These are phyloP conservation scores for Agrochola circellaris DNA, from an alignment of 2,888 invertebrate genomes.

Conservation along the genomic window DNA sequence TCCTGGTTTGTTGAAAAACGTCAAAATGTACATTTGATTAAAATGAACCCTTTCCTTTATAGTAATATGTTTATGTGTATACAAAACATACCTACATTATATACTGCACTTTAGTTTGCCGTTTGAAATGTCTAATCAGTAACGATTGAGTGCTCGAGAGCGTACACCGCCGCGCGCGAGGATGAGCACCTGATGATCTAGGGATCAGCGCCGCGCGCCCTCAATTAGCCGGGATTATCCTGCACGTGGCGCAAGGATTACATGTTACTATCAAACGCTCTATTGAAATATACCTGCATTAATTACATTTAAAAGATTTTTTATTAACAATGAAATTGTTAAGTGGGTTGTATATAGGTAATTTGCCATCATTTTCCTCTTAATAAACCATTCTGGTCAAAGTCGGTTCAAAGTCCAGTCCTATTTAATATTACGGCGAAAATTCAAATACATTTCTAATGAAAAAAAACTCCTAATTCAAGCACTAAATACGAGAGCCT, in stretches of 20 bases:
- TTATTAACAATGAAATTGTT: slow-evolving; percentile 11
- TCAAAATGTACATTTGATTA: not conserved
- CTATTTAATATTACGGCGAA: not conserved
- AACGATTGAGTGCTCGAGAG: slow-evolving; percentile 30
- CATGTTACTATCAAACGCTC: slow-evolving; percentile 66
- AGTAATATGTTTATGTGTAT: too few relatives aligned
- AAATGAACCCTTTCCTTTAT: slow-evolving; percentile 2
- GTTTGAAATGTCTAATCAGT: slow-evolving; percentile 33
- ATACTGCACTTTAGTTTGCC: not conserved
- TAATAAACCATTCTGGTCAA: not conserved
- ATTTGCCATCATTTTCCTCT: not conserved
- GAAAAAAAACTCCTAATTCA: not conserved
- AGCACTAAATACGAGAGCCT: not conserved
- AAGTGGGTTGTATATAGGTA: not conserved
- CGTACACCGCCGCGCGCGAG: slow-evolving; percentile 40
- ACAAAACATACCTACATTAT: too few relatives aligned
- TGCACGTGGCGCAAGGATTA: slow-evolving; percentile 85
- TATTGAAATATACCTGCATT: slow-evolving; percentile 62
- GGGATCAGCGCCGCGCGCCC: slow-evolving; percentile 83
- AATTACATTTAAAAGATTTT: slow-evolving; percentile 66
- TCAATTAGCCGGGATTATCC: slow-evolving; percentile 89
- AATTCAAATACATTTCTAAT: not conserved
- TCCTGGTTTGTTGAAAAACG: not conserved
- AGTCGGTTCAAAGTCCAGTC: not conserved
- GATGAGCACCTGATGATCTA: slow-evolving; percentile 86